A percentile compares a stretch with the other conserved stretches of the same genome.
phyloP scores from a whole-genome alignment of 1,140 invertebrate genomes.

The Caenorhabditis inopinata region DNA sequence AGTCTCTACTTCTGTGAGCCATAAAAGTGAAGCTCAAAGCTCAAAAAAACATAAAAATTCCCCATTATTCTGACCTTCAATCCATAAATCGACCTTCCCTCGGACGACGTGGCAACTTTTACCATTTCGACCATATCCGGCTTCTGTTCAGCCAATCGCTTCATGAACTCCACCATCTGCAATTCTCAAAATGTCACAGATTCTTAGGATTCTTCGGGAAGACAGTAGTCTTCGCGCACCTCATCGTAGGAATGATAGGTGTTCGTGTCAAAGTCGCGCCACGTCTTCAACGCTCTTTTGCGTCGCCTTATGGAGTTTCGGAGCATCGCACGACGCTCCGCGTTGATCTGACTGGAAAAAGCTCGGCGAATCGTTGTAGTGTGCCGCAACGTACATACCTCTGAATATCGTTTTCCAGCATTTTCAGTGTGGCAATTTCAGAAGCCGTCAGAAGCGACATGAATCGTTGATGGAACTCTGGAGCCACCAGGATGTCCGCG shows the following conservation, averaged over 20 bases:
- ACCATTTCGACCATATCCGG: slow-evolving; percentile 52
- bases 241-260: slow-evolving; percentile 54
- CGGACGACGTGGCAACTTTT: slow-evolving; percentile 59
- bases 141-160: slow-evolving; percentile 40
- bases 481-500: slow-evolving; percentile 58
- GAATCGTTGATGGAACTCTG: slow-evolving; percentile 50
- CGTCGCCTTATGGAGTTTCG: background rate
- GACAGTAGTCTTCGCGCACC: slow-evolving; percentile 13
- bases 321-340: background rate
- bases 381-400: no score
- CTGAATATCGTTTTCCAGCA: slow-evolving; percentile 54
- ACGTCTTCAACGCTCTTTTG: slow-evolving; percentile 14
- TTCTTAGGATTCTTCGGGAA: background rate
- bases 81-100: slow-evolving; percentile 55
- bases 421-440: slow-evolving; percentile 29
- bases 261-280: slow-evolving; percentile 48
- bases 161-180: slow-evolving; percentile 58
- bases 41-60: no score
- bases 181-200: background rate
- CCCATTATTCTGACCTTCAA: slow-evolving; percentile 45
- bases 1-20: no score
- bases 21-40: no score
- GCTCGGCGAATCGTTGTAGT: no score
- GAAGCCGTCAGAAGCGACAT: slow-evolving; percentile 34
- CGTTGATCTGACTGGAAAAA: slow-evolving; percentile 42